Evolutionary conservation across 2,797 vertebrate species (phyloP), one percentile per base, ranked within the genome.

Genomic region (Onychomys leucogaster): DNA sequence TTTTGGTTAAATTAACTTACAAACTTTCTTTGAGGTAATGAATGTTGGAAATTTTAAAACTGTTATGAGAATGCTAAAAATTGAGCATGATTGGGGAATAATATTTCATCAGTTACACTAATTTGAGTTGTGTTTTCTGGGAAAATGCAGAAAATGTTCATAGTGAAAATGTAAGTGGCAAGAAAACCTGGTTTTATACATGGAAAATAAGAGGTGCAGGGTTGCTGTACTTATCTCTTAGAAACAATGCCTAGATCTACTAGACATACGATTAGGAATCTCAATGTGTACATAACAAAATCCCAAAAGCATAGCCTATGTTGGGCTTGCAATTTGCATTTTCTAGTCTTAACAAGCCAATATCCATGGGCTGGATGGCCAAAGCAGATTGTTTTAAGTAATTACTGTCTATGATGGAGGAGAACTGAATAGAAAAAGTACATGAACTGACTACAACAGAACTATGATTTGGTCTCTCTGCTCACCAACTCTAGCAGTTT

Each of bases 1-100:
- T 89, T 89, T n/a, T 43, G 12, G 29, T 92, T 13, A 96, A 93
- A 83, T 89, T 13, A 87, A 83, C 73, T 73, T 10, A 43, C 96
- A 95, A 78, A 10, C 0, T 55, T 92, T 67, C 80, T 43, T 82
- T 34, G 84, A 34, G 4, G 23, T 41, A 91, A 63, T 9, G 37
- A 34, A 14, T 61, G 5, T 41, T 91, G 5, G 32, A 95, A 91
- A 87, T 21, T 12, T 88, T 57, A 37, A 88, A 55, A 69, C 81
- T 43, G 0, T 75, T 76, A 88, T 46, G 14, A 86, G 29, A 16
- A 5, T 13, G 34, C 76, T 75, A 41, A n/a, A 77, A 89, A 34
- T 29, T 94, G 14, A 29, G 17, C 19, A 63, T 21, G 17, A 65
- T 3, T 49, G 10, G 25, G 17, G 46, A 19, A 84, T 4, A 76